A percentile compares a stretch with the other conserved stretches of the same genome.
Evolutionary conservation across 2,888 invertebrate genomes (phyloP).

Genomic region (Cheilosia vulpina): DNA sequence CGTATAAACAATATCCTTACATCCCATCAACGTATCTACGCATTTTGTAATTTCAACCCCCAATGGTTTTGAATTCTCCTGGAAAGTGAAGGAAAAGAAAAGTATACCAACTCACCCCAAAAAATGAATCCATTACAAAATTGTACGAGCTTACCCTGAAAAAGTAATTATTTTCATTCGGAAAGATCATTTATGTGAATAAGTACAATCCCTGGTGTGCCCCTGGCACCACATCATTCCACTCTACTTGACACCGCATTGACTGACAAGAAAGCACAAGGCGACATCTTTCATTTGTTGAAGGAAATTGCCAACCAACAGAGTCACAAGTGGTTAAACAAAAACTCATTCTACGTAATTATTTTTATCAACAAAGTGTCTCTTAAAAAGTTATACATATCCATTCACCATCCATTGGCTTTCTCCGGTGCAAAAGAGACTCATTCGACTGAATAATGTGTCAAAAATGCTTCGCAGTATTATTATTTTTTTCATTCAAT

Average conservation of each 20-base stretch:
- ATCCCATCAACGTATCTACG: too few relatives aligned
- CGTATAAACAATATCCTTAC: too few relatives aligned
- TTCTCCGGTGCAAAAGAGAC: neutral
- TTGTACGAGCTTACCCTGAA: neutral
- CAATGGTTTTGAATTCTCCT: too few relatives aligned
- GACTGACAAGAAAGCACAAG: constrained; percentile 19
- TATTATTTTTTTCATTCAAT: too few relatives aligned
- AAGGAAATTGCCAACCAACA: constrained; percentile 2
- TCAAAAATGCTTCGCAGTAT: neutral
- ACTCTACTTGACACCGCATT: constrained; percentile 25
- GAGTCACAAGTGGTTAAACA: neutral
- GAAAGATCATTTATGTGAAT: neutral
- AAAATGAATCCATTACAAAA: neutral
- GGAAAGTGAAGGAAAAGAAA: too few relatives aligned
- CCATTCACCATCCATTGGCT: neutral
- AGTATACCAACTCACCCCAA: too few relatives aligned
- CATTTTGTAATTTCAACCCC: too few relatives aligned
- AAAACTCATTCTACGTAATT: neutral
- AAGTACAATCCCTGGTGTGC: neutral
- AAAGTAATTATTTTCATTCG: constrained; percentile 22
- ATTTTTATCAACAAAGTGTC: constrained; percentile 18
- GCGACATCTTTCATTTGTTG: constrained; percentile 21
- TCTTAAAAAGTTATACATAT: neutral
- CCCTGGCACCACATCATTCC: constrained; percentile 9
- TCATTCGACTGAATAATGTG: neutral